Evolutionary conservation across 2,888 invertebrate species (phyloP), one percentile per base, ranked within the genome.

Genomic region (Ferdinandea cuprea): DNA sequence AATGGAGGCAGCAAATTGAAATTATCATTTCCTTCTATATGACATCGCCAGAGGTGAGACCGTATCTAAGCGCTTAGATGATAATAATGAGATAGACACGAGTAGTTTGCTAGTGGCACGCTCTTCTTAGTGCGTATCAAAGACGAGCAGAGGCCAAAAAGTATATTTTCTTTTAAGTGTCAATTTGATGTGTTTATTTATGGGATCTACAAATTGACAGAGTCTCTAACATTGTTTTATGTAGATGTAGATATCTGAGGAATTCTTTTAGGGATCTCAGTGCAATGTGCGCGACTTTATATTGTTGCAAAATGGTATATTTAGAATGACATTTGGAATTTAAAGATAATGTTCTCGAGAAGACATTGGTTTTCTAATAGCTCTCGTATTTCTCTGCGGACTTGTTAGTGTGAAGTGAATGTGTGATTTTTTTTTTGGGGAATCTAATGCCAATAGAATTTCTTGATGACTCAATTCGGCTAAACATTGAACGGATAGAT

Each of bases 391-490:
- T 19, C 4, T 28, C 30, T 30, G 25, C 8, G 8, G 21, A 15
- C n/a, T 50, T 28, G 37, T 9, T 6, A 6, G 37, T 15, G n/a
- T 48, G 21, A n/a, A n/a, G n/a, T n/a, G n/a, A n/a, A n/a, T n/a
- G n/a, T n/a, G n/a, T n/a, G n/a, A n/a, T 48, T 50, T 52, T 50
- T 3, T 50, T 50, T 8, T 8, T 2, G 25, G 25, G n/a, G 28
- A 17, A 19, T 30, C 13, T 25, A 17, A 25, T 56, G 56, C 44
- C 54, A 68, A 54, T 44, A 44, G 32, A 44, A 44, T 21, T 25
- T 21, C 28, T 46, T 17, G 46, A 17, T 68, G 66, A 74, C n/a
- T 59, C 74, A 76, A n/a, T 48, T 66, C 48, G 48, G 17, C 40
- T 28, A 19, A 13, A 13, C n/a, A n/a, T 0, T 19, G 19, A n/a